These are phyloP conservation scores for Montipora foliosa DNA, from an alignment of 64 coral and sea anemone genomes.

Conservation along the genomic window DNA sequence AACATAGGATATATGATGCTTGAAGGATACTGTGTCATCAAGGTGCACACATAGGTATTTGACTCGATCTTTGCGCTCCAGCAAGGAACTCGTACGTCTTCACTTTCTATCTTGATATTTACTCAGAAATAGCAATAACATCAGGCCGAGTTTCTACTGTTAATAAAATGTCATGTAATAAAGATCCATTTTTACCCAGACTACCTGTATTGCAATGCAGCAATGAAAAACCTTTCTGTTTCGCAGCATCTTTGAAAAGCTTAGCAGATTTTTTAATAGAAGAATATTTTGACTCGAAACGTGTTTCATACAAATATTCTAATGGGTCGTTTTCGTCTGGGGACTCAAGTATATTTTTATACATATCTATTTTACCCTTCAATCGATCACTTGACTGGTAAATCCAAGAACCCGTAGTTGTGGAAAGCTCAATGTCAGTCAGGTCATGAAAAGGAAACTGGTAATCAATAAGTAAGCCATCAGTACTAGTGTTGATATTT, in stretches of 20 bases:
- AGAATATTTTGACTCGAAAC: slow-evolving; percentile 58
- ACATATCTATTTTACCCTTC: slow-evolving; percentile 37
- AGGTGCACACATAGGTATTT: too few species aligned
- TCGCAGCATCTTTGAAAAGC: background rate
- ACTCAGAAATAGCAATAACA: background rate
- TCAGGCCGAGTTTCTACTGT: slow-evolving; percentile 2
- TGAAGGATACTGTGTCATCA: too few species aligned
- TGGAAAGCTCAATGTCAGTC: background rate
- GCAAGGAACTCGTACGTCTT: too few species aligned
- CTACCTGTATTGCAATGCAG: slow-evolving; percentile 49
- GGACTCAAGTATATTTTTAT: slow-evolving; percentile 36
- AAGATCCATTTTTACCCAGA: slow-evolving; percentile 24
- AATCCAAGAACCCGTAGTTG: slow-evolving; percentile 4
- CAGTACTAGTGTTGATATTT: background rate
- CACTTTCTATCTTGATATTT: background rate
- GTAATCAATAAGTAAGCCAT: background rate
- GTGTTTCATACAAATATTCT: background rate
- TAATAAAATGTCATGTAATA: slow-evolving; percentile 44
- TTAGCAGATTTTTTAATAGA: slow-evolving; percentile 40
- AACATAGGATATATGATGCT: too few species aligned
- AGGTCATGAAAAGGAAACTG: slow-evolving; percentile 1
- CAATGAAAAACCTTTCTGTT: slow-evolving; percentile 44
- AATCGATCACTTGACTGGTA: background rate
- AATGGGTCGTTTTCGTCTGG: slow-evolving; percentile 45
- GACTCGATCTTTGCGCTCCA: too few species aligned